A percentile compares a stretch with the other conserved stretches of the same genome.
Conservation (phyloP, 2,113 vertebrate species). For the Cryptotis parvus region DNA sequence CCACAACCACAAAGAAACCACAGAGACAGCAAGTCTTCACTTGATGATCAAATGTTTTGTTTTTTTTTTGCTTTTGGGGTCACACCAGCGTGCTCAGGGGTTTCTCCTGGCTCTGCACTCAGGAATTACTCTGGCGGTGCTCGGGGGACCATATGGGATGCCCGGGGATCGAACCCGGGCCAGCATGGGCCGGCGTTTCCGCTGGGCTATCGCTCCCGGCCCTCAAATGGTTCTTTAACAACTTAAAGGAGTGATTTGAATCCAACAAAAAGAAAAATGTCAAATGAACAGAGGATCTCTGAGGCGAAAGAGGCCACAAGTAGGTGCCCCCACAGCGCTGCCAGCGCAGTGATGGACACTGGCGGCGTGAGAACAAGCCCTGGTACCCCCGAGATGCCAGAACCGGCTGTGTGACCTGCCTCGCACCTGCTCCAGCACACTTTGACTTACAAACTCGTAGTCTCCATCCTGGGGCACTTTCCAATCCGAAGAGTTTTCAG, state of each 20-base stretch:
- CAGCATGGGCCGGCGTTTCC: too few species aligned
- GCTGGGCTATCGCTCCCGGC: too few species aligned
- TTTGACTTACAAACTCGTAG: conserved; percentile 93
- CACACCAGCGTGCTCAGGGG: too few species aligned
- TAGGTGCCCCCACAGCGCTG: too few species aligned
- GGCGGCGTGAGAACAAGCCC: neutral
- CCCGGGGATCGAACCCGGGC: too few species aligned
- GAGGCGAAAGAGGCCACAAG: too few species aligned
- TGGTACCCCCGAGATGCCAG: neutral
- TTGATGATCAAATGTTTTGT: neutral
- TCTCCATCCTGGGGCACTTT: conserved; percentile 93
- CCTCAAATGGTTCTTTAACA: too few species aligned
- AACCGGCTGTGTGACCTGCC: neutral
- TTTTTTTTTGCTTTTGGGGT: too few species aligned
- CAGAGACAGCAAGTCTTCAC: neutral
- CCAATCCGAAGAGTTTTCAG: conserved; percentile 89
- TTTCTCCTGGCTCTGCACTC: too few species aligned
- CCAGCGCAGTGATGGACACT: neutral
- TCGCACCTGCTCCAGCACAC: neutral
- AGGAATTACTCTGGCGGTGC: too few species aligned
- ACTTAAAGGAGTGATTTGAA: conserved; percentile 54
- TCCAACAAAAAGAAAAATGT: conserved; percentile 46
- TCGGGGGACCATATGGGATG: too few species aligned
- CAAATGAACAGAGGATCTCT: conserved; percentile 59
- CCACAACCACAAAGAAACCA: neutral